Base-by-base conservation (phyloP, 64 coral and sea anemone genomes). In the Pocillopora damicornis region DNA sequence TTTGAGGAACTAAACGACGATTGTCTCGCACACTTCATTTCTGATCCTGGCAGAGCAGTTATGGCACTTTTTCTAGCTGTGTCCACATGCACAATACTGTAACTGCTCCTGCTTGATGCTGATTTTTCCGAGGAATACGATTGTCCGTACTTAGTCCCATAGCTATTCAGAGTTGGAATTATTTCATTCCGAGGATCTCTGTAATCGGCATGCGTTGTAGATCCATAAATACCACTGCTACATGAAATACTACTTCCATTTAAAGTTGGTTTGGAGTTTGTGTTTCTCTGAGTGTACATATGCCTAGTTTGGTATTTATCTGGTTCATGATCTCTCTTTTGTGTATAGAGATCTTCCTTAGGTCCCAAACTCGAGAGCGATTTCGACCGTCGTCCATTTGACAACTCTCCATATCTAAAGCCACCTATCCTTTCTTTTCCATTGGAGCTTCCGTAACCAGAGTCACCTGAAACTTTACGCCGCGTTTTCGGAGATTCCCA, bases 391-490 rank as follows among this genome's bases (percentile, higher is more conserved):
- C 78, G 88, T 56, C 11, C 34, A 60, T 5, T 73, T 34, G 59
- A 63, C 4, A 82, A 58, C 20, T 37, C 26, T 35, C 89, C 72
- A 56, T 72, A 58, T 85, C 13, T 14, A 23, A 22, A 20, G 71
- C 58, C 57, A 78, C 16, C 76, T 0, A 78, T 35, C 17, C 75
- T 25, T 42, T 61, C 60, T 71, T 77, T 88, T 76, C 73, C 30
- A 76, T 60, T 42, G 14, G 84, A 75, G 59, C 73, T 76, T 9
- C 72, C 80, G 34, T 85, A 76, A 38, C 80, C 89, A 77, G 79
- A 76, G 42, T 90, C 89, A 38, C 84, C 58, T 58, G 69, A 90
- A 38, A n/a, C 9, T 62, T 85, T 90, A 26, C 89, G 63, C 76
- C 63, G 58, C 0, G 37, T 11, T 63, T 9, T 37, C 14, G 89